phyloP scores from a whole-genome alignment of 2,113 vertebrate species.

The Hemibagrus wyckioides region DNA sequence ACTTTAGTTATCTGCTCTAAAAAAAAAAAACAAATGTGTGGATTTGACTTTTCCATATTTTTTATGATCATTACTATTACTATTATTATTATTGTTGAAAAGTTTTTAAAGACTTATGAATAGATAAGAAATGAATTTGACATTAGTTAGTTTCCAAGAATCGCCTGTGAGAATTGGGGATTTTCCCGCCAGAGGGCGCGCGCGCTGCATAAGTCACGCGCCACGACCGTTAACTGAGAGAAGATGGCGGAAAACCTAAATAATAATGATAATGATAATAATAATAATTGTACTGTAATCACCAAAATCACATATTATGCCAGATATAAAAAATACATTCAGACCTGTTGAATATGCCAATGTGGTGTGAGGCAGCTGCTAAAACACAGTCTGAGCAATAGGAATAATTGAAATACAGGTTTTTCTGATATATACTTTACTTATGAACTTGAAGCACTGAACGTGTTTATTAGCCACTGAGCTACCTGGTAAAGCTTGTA shows the following conservation, averaged over 20 bases:
- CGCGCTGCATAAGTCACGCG: background rate
- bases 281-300: no score
- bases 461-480: background rate
- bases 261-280: no score
- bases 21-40: background rate
- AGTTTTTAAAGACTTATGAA: background rate
- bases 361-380: background rate
- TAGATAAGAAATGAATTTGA: background rate
- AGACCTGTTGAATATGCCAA: no score
- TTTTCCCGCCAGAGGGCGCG: constrained; percentile 25
- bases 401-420: background rate
- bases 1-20: background rate
- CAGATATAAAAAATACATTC: no score
- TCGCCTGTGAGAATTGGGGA: background rate
- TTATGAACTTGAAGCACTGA: background rate
- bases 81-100: no score
- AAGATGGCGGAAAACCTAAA: background rate
- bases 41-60: background rate
- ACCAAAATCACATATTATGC: no score
- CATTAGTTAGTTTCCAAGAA: background rate
- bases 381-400: background rate
- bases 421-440: background rate
- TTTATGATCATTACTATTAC: no score
- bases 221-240: background rate
- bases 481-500: background rate